A percentile compares a stretch with the other conserved stretches of the same genome.
These are phyloP conservation scores for Misgurnus anguillicaudatus DNA, from an alignment of 2,113 vertebrate genomes.

Conservation along the genomic window DNA sequence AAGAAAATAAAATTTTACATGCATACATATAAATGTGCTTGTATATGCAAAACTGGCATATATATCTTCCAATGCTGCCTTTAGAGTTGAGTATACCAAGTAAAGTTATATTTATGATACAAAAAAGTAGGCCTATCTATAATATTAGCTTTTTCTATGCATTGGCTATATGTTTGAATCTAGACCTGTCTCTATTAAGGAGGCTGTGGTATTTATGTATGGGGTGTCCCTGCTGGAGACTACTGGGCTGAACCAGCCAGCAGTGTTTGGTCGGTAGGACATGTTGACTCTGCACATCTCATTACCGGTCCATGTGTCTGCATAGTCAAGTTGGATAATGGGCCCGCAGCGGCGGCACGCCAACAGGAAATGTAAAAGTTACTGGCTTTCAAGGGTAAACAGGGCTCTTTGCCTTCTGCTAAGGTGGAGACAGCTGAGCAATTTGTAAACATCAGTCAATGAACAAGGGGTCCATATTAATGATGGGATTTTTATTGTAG, in stretches of 20 bases:
- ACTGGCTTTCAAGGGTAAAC: slow-evolving; percentile 76
- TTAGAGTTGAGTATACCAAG: not conserved
- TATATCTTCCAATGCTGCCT: not conserved
- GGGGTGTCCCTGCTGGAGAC: slow-evolving; percentile 38
- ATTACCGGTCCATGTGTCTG: slow-evolving; percentile 75
- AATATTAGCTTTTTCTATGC: not conserved
- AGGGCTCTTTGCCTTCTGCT: slow-evolving; percentile 60
- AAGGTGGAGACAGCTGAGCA: slow-evolving; percentile 55
- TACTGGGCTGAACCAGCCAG: slow-evolving; percentile 58
- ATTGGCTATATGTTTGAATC: slow-evolving; percentile 17
- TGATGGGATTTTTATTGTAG: slow-evolving; percentile 44
- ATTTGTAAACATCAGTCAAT: slow-evolving; percentile 60
- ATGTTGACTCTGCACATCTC: slow-evolving; percentile 77
- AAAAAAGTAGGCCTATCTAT: not conserved
- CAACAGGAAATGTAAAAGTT: slow-evolving; percentile 73
- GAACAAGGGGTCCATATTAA: slow-evolving; percentile 54
- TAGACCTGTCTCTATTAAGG: slow-evolving; percentile 3
- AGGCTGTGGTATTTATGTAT: slow-evolving; percentile 10
- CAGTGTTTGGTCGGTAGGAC: slow-evolving; percentile 60
- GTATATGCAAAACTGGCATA: not conserved
- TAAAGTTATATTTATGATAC: not conserved
- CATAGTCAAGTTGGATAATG: slow-evolving; percentile 80
- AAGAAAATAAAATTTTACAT: no score
- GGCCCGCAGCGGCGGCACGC: slow-evolving; percentile 54
- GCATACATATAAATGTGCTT: not conserved